Percentiles rank a stretch among this genome's conserved stretches.
phyloP scores from a whole-genome alignment of 1,140 invertebrate genomes.

The Lordiphosa collinella region DNA sequence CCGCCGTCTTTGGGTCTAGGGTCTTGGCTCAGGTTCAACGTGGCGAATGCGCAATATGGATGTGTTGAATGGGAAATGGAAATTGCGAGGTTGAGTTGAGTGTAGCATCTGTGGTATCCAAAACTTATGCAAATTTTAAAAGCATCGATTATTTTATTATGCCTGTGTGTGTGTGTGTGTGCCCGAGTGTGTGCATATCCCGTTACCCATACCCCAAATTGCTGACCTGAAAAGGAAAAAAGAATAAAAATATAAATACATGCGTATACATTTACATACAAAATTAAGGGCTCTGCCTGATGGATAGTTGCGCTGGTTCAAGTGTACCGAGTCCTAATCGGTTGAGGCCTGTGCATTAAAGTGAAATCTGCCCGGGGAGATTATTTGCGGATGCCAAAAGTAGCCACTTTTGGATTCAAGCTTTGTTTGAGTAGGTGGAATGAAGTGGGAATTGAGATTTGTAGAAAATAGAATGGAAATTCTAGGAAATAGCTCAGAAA shows the following conservation, averaged over 20 bases:
- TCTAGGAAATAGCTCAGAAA: no score
- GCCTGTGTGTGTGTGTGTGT: constrained; percentile 27
- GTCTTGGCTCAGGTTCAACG: constrained; percentile 13
- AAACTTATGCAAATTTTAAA: constrained; percentile 65
- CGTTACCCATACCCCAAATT: constrained; percentile 8
- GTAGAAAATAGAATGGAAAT: no score
- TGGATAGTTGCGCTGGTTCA: constrained; percentile 25
- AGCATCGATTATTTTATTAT: constrained; percentile 56
- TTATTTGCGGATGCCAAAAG: no score
- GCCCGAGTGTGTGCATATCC: constrained; percentile 4
- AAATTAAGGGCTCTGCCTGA: constrained; percentile 26
- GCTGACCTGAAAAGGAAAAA: constrained; percentile 29
- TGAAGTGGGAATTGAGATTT: no score
- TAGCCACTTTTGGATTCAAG: no score
- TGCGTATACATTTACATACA: constrained; percentile 27
- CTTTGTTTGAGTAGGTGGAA: no score
- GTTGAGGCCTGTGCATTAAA: neutral
- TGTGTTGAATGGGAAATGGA: constrained; percentile 15
- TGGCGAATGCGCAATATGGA: constrained; percentile 45
- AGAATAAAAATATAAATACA: constrained; percentile 4
- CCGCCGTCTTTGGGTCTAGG: constrained; percentile 24
- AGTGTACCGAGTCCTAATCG: constrained; percentile 8
- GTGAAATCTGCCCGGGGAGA: neutral
- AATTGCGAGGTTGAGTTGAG: constrained; percentile 15
- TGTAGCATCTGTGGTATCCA: constrained; percentile 43